Evolutionary conservation across 1,140 invertebrate genomes (phyloP).

Genomic region (Cepaea nemoralis): DNA sequence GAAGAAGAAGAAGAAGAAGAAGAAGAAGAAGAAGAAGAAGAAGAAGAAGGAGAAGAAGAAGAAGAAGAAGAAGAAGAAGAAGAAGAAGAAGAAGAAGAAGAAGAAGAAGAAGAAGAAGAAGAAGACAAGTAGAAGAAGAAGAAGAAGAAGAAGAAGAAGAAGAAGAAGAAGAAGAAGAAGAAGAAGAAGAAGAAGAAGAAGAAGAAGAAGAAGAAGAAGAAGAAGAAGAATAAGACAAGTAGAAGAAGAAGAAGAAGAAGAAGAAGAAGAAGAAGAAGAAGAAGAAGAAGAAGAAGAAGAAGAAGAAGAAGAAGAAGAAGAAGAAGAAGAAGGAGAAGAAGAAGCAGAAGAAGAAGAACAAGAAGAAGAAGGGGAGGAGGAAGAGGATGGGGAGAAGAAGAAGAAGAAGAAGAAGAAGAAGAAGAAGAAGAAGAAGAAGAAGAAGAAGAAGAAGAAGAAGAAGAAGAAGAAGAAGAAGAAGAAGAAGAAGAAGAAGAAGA

Average conservation of each 20-base stretch:
- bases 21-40: background rate
- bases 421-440: too few species aligned
- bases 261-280: background rate
- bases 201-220: background rate
- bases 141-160: conserved; percentile 8
- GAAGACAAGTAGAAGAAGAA: too few species aligned
- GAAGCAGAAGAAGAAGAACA: too few species aligned
- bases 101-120: background rate
- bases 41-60: conserved; percentile 28
- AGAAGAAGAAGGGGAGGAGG: too few species aligned
- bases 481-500: too few species aligned
- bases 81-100: background rate
- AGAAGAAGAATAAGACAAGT: too few species aligned
- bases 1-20: background rate
- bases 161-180: background rate
- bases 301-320: too few species aligned
- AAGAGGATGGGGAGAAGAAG: too few species aligned
- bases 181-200: background rate
- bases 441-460: too few species aligned
- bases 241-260: background rate
- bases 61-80: conserved; percentile 26
- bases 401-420: too few species aligned
- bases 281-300: background rate
- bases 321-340: too few species aligned
- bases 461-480: too few species aligned